phyloP scores from a whole-genome alignment of 2,888 invertebrate genomes.

The Crioceris asparagi region DNA sequence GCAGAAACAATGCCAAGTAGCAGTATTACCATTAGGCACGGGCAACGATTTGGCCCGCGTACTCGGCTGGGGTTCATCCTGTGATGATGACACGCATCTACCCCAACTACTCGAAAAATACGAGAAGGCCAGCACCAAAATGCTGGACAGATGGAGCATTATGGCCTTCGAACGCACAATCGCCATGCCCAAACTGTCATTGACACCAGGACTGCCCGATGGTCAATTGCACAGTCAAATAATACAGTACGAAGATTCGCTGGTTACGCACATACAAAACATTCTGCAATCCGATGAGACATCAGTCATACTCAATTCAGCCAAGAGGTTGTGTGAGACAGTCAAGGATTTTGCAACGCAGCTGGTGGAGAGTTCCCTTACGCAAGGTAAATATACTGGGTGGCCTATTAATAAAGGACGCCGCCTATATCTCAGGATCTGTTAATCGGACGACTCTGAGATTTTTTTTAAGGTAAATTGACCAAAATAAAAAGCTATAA shows the following conservation, averaged over 20 bases:
- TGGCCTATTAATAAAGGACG: background rate
- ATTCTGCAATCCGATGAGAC: conserved; percentile 77
- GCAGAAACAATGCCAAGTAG: conserved; percentile 87
- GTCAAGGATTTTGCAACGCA: conserved; percentile 63
- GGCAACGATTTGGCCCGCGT: conserved; percentile 95
- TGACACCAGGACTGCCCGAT: conserved; percentile 42
- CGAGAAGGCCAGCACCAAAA: conserved; percentile 94
- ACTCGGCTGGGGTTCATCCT: conserved; percentile 92
- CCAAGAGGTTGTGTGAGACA: conserved; percentile 63
- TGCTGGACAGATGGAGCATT: conserved; percentile 94
- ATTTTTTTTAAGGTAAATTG: no score
- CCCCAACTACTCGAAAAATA: conserved; percentile 87
- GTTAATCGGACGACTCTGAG: background rate
- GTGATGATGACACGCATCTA: conserved; percentile 89
- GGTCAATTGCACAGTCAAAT: conserved; percentile 43
- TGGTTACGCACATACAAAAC: conserved; percentile 71
- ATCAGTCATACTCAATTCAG: conserved; percentile 57
- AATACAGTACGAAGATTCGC: conserved; percentile 65
- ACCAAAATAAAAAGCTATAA: no score
- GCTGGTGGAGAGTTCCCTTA: conserved; percentile 46
- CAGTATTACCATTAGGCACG: conserved; percentile 89
- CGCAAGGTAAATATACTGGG: conserved; percentile 28
- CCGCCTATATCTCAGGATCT: background rate
- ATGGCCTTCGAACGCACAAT: conserved; percentile 81
- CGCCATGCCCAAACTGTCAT: conserved; percentile 44